Evolutionary conservation across 2,888 invertebrate species (phyloP).

Genomic region (Agrochola litura): DNA sequence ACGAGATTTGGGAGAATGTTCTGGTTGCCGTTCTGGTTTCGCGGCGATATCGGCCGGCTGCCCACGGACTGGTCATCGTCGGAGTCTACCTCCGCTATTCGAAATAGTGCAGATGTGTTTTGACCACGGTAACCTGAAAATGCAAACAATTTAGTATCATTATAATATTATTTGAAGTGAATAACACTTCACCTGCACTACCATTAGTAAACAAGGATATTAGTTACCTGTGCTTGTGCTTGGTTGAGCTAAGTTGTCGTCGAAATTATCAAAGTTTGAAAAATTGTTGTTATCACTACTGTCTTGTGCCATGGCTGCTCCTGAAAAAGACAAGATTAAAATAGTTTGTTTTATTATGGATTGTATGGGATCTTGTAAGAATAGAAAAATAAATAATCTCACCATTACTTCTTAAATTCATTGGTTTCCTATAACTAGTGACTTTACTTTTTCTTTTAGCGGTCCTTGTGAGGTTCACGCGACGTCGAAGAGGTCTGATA

Average conservation of each 20-base stretch:
- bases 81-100: slow-evolving; percentile 91
- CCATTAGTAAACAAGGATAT: not conserved
- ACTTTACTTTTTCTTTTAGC: slow-evolving; percentile 86
- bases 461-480: slow-evolving; percentile 83
- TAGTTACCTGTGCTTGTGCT: slow-evolving; percentile 92
- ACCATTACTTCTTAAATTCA: slow-evolving; percentile 84
- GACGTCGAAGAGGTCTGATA: slow-evolving; percentile 82
- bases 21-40: slow-evolving; percentile 74
- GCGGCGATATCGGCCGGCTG: slow-evolving; percentile 84
- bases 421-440: slow-evolving; percentile 82
- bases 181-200: not conserved
- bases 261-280: slow-evolving; percentile 76
- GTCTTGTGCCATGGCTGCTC: slow-evolving; percentile 77
- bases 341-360: not conserved
- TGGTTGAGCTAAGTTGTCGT: slow-evolving; percentile 90
- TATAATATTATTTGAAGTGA: not conserved
- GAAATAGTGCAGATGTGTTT: slow-evolving; percentile 83
- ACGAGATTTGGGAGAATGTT: slow-evolving; percentile 85
- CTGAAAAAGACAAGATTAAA: slow-evolving; percentile 67
- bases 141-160: not conserved
- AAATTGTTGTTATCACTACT: slow-evolving; percentile 81
- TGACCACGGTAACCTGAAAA: slow-evolving; percentile 86
- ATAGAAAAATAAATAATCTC: slow-evolving; percentile 43
- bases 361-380: not conserved
- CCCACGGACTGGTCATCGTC: slow-evolving; percentile 91